These are phyloP conservation scores for Cantharis lateralis DNA, from an alignment of 2,888 invertebrate genomes.

Conservation along the genomic window DNA sequence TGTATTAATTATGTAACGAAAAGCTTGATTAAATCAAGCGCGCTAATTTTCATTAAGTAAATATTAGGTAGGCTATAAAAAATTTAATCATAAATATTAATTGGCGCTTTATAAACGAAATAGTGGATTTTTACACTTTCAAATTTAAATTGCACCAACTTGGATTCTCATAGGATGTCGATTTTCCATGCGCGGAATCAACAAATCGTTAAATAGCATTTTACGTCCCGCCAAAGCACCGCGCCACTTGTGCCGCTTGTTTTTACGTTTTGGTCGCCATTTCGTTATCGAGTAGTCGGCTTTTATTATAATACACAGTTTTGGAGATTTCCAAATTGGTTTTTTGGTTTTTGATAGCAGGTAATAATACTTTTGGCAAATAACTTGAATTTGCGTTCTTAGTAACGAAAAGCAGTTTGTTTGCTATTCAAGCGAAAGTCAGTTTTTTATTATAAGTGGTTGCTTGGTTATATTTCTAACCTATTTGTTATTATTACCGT, in stretches of 20 bases:
- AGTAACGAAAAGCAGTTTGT: no score
- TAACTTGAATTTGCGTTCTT: not conserved
- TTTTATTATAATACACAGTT: not conserved
- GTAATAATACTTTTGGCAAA: not conserved
- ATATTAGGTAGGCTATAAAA: not conserved
- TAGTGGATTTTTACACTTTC: not conserved
- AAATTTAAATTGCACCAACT: not conserved
- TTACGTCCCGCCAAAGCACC: not conserved
- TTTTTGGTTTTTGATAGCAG: not conserved
- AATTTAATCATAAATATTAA: not conserved
- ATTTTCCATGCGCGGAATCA: not conserved
- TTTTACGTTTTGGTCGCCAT: not conserved
- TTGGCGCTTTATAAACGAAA: not conserved
- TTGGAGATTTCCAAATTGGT: not conserved
- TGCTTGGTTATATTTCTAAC: not conserved
- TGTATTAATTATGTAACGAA: not conserved
- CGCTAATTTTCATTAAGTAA: not conserved
- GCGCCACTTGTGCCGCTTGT: not conserved
- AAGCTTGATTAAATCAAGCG: not conserved
- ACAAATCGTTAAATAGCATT: constrained; percentile 1
- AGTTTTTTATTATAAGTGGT: not conserved
- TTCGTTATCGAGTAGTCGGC: not conserved
- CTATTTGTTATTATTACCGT: not conserved
- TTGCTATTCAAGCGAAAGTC: not conserved
- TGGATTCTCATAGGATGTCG: not conserved